Conservation (phyloP, 2,113 vertebrate species). For the Hucho hucho region DNA sequence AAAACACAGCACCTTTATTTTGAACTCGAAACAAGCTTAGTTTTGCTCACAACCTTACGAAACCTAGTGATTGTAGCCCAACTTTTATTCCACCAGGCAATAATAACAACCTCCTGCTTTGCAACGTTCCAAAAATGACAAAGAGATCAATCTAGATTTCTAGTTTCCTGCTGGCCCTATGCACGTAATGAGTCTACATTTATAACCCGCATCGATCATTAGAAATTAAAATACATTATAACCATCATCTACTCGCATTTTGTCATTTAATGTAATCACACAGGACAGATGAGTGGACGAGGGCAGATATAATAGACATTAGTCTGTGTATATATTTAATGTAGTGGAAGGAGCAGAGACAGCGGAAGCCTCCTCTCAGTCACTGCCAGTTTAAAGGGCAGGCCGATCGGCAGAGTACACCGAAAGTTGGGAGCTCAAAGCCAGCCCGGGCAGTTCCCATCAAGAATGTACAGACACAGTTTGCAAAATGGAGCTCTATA, state of each 20-base stretch:
- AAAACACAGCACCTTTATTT: not conserved
- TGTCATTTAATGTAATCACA: constrained; percentile 11
- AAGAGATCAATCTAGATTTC: not conserved
- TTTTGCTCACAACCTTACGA: not conserved
- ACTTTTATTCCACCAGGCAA: too few relatives aligned
- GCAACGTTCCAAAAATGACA: not conserved
- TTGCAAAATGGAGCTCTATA: not conserved
- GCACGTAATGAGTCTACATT: not conserved
- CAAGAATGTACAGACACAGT: not conserved
- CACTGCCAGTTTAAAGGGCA: constrained; percentile 10
- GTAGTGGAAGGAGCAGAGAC: not conserved
- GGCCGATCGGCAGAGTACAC: not conserved
- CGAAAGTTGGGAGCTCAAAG: not conserved
- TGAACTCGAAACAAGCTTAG: not conserved
- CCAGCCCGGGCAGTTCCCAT: not conserved
- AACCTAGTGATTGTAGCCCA: too few relatives aligned
- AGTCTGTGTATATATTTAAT: constrained; percentile 11
- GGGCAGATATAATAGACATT: not conserved
- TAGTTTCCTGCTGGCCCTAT: not conserved
- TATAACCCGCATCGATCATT: not conserved
- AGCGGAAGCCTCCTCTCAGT: not conserved
- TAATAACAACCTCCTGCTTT: not conserved
- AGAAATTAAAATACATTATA: constrained; percentile 2
- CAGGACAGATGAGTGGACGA: not conserved
- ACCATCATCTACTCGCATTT: constrained; percentile 1